phyloP scores from a whole-genome alignment of 2,113 vertebrate species.

The Brachyistius frenatus region DNA sequence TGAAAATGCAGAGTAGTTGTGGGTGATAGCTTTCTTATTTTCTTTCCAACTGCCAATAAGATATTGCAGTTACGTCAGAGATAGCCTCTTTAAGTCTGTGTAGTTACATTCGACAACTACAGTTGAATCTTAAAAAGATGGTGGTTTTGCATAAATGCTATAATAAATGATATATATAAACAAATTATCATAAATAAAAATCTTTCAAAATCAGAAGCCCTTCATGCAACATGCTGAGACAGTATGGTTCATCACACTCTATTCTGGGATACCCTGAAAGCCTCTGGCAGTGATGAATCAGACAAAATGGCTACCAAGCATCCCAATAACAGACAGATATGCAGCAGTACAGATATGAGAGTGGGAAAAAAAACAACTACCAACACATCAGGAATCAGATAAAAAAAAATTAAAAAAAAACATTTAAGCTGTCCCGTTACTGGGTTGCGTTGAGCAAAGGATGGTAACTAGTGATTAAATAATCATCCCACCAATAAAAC shows the following conservation, averaged over 20 bases:
- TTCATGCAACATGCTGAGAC: background rate
- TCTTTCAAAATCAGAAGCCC: slow-evolving; percentile 3
- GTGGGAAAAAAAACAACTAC: background rate
- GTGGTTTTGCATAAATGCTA: background rate
- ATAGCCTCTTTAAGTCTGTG: background rate
- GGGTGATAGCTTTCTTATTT: background rate
- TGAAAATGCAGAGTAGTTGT: background rate
- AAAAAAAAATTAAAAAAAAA: background rate
- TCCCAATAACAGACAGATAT: slow-evolving; percentile 31
- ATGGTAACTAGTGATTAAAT: background rate
- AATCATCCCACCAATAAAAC: background rate
- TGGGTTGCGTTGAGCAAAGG: background rate
- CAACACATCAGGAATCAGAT: background rate
- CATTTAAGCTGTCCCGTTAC: background rate
- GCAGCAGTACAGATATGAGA: background rate
- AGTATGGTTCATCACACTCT: background rate
- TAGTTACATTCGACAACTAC: background rate
- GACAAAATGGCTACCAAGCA: slow-evolving; percentile 72
- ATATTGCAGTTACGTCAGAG: background rate
- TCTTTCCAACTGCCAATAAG: background rate
- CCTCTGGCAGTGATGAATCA: slow-evolving; percentile 49
- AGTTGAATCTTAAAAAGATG: background rate
- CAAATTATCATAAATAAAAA: no score
- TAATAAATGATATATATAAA: background rate
- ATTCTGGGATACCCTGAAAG: slow-evolving; percentile 20